These are phyloP conservation scores for Gadopsis bispinosus DNA, from an alignment of 2,797 vertebrate species.

Conservation along the genomic window DNA sequence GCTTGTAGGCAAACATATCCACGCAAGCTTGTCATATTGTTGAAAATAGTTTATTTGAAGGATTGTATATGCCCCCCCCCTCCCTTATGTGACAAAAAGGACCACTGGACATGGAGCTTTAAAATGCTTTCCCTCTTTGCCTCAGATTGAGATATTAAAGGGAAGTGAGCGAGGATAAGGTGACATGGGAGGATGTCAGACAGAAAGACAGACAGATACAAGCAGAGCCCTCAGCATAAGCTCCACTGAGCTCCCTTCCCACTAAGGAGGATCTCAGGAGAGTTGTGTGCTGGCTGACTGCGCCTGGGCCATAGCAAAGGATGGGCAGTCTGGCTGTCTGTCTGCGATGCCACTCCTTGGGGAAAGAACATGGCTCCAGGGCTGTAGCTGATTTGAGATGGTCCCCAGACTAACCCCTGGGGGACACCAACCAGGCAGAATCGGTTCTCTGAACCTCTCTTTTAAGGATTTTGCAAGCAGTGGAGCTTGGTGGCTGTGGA, in stretches of 20 bases:
- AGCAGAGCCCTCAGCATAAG: slow-evolving; percentile 72
- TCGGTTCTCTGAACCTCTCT: slow-evolving; percentile 72
- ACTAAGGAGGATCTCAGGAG: slow-evolving; percentile 77
- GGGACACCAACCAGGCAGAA: slow-evolving; percentile 75
- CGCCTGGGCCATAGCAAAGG: slow-evolving; percentile 71
- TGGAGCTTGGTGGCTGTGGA: slow-evolving; percentile 62
- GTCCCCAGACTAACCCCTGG: slow-evolving; percentile 77
- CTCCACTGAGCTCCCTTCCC: slow-evolving; percentile 75
- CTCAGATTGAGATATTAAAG: slow-evolving; percentile 72
- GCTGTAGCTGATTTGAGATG: slow-evolving; percentile 80
- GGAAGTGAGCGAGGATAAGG: slow-evolving; percentile 58
- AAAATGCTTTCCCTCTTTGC: slow-evolving; percentile 33
- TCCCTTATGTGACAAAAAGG: slow-evolving; percentile 22
- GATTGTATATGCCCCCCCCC: slow-evolving; percentile 9
- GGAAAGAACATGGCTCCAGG: slow-evolving; percentile 83
- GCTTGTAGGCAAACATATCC: slow-evolving; percentile 31
- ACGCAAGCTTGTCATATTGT: slow-evolving; percentile 27
- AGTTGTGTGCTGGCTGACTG: slow-evolving; percentile 75
- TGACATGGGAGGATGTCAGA: slow-evolving; percentile 69
- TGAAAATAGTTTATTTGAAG: slow-evolving; percentile 23
- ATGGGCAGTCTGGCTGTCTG: slow-evolving; percentile 78
- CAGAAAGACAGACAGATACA: slow-evolving; percentile 68
- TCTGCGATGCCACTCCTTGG: slow-evolving; percentile 75
- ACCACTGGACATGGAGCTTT: slow-evolving; percentile 28
- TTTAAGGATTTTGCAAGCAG: slow-evolving; percentile 71